Evolutionary conservation across 2,797 vertebrate genomes (phyloP), one percentile per base, ranked within the genome.

Genomic region (Manis crassicaudata): DNA sequence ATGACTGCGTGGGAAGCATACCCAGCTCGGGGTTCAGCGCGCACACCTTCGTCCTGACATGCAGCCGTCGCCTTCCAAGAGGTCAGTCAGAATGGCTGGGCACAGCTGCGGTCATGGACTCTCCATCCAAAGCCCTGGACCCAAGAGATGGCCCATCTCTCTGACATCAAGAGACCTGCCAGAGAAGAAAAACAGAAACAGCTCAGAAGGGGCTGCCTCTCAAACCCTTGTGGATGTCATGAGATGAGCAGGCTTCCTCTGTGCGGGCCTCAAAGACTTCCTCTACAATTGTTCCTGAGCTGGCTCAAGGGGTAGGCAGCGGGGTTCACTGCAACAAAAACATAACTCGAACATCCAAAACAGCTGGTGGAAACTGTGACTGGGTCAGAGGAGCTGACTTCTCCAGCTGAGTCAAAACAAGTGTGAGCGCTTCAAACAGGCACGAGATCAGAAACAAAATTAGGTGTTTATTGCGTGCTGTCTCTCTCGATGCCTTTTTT

Each of bases 291-390:
- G 95, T 97, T 97, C 97, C 46, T 85, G 60, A 70, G 90, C 97
- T 93, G 73, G 68, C 95, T 95, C 89, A 54, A 92, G 91, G 96
- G 95, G 50, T 80, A 96, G 90, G 76, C 97, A 72, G 85, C 52
- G 88, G 94, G 92, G 83, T 89, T 97, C 97, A 92, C 95, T 89
- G 87, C 96, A 98, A 97, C 94, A 97, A 95, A 97, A 97, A 96
- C 96, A 96, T 75, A 96, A 93, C 95, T 97, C 95, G 90, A 88
- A 96, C 95, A 96, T 97, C 89, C 92, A 87, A 96, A 95, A 91
- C 97, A 97, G 97, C 97, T 97, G 97, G 96, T 97, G 96, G 97
- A 97, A 97, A 97, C 35, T 94, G 95, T 96, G 97, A 97, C 91
- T 92, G 95, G 73, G 67, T 82, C 23, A 90, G 96, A 75, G 83